Evolutionary conservation across 2,113 vertebrate genomes (phyloP).

Genomic region (Cebus imitator): DNA sequence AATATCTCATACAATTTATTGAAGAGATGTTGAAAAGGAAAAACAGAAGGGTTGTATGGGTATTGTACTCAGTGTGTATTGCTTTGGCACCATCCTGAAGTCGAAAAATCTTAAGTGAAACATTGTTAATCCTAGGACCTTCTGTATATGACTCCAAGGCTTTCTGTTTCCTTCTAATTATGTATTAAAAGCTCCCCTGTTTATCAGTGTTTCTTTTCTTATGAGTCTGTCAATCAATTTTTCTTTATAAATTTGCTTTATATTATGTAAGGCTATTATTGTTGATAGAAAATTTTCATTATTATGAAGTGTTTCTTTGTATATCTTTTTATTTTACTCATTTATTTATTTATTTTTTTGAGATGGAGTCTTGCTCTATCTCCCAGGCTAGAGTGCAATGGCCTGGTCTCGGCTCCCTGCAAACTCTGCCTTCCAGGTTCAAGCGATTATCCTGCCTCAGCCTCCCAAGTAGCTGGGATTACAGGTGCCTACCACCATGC

Average conservation of each 20-base stretch:
- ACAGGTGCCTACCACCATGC: too few relatives aligned
- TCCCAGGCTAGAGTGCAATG: too few relatives aligned
- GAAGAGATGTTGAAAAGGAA: not conserved
- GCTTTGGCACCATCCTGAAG: not conserved
- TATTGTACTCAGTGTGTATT: not conserved
- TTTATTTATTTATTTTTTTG: too few relatives aligned
- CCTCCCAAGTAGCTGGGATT: too few relatives aligned
- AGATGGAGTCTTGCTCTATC: too few relatives aligned
- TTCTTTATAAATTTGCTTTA: conserved; percentile 7
- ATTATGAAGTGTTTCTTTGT: not conserved
- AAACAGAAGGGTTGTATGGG: not conserved
- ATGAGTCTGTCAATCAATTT: not conserved
- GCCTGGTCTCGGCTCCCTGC: too few relatives aligned
- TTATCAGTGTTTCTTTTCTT: not conserved
- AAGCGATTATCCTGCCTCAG: too few relatives aligned
- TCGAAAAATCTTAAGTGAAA: not conserved
- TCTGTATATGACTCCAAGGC: not conserved
- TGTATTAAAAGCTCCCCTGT: not conserved
- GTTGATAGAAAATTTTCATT: not conserved
- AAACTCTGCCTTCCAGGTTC: too few relatives aligned
- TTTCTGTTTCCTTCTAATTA: not conserved
- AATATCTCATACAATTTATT: not conserved
- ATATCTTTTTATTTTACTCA: not conserved
- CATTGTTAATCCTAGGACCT: not conserved
- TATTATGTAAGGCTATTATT: not conserved